A percentile compares a stretch with the other conserved stretches of the same genome.
These are phyloP conservation scores for Lamprotornis superbus DNA, from an alignment of 2,113 vertebrate genomes.

Conservation along the genomic window DNA sequence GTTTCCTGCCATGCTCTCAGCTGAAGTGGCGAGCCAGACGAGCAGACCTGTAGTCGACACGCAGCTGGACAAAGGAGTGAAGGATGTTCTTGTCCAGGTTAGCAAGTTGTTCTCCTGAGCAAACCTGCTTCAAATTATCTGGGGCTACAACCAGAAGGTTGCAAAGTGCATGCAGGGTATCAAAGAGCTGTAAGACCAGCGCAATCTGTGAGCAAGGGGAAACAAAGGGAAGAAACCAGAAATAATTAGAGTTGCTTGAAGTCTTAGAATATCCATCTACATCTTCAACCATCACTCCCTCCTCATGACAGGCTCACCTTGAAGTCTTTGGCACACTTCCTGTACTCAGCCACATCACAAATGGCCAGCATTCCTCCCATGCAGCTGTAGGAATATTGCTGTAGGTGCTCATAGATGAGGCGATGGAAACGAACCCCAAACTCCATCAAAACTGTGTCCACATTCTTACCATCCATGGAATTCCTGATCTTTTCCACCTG, in stretches of 20 bases:
- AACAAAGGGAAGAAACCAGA: not conserved
- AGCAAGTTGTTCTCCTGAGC: conserved; percentile 97
- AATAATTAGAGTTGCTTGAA: not conserved
- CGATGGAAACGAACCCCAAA: conserved; percentile 96
- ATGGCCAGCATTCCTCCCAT: conserved; percentile 99
- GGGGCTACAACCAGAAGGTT: conserved; percentile 98
- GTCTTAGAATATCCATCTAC: not conserved
- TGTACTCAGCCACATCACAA: conserved; percentile 97
- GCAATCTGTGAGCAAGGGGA: conserved; percentile 80
- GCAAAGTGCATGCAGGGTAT: conserved; percentile 97
- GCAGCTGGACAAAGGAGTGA: conserved; percentile 96
- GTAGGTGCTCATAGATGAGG: conserved; percentile 95
- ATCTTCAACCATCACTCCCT: not conserved
- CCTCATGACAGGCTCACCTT: conserved; percentile 60
- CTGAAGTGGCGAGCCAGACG: conserved; percentile 97
- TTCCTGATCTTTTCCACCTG: conserved; percentile 95
- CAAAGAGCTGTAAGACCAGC: conserved; percentile 96
- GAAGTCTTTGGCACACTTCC: conserved; percentile 97
- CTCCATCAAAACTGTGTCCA: conserved; percentile 95
- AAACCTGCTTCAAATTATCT: conserved; percentile 98
- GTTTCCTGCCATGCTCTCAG: conserved; percentile 68
- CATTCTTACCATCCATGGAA: conserved; percentile 99
- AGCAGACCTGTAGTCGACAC: conserved; percentile 93
- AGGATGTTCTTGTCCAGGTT: conserved; percentile 97
- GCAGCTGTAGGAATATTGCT: conserved; percentile 97